Percentiles rank a stretch among this genome's conserved stretches.
These are phyloP conservation scores for Bellardia bayeri DNA, from an alignment of 2,888 invertebrate species.

Conservation along the genomic window DNA sequence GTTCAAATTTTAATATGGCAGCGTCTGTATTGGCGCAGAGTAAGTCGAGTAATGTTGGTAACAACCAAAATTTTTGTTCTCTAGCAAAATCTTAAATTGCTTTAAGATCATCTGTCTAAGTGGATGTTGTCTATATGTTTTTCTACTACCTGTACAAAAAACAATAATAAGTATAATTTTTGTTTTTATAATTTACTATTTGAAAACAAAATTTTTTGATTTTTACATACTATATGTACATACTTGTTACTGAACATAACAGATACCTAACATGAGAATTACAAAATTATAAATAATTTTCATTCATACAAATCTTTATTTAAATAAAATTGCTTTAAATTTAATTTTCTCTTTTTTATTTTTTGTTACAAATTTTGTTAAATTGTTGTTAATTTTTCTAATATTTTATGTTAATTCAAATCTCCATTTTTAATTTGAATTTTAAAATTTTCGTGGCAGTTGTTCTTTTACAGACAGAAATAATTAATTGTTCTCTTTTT, in stretches of 20 bases:
- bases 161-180: slow-evolving; percentile 37
- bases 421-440: background rate
- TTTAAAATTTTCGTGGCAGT: background rate
- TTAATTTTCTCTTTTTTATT: background rate
- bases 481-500: background rate
- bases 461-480: background rate
- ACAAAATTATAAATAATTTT: too few species aligned
- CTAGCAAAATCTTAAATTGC: slow-evolving; percentile 34
- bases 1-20: slow-evolving; percentile 85
- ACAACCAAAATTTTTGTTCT: slow-evolving; percentile 77
- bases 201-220: too few species aligned
- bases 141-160: background rate
- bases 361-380: background rate
- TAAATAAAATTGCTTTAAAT: too few species aligned
- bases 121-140: slow-evolving; percentile 8
- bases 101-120: slow-evolving; percentile 33
- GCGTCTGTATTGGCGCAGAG: slow-evolving; percentile 94
- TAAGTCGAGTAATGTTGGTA: slow-evolving; percentile 87
- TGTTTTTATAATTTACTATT: background rate
- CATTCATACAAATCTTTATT: too few species aligned
- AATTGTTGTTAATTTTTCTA: too few species aligned
- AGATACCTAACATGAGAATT: too few species aligned
- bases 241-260: too few species aligned
- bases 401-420: background rate
- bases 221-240: too few species aligned